Percentiles rank a stretch among this genome's conserved stretches.
phyloP scores from a whole-genome alignment of 2,113 vertebrate species.

The Myocastor coypus region DNA sequence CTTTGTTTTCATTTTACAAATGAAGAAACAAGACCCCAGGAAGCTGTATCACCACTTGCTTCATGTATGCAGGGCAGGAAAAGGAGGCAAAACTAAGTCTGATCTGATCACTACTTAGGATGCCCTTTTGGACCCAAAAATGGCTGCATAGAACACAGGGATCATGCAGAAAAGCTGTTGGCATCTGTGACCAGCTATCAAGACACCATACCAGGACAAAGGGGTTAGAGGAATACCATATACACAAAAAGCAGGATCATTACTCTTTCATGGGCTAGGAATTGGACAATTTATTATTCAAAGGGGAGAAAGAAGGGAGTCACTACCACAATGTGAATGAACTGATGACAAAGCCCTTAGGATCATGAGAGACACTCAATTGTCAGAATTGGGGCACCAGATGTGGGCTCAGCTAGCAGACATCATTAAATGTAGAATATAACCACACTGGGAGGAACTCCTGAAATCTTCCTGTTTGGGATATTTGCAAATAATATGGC shows the following conservation, averaged over 20 bases:
- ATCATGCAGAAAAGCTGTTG: background rate
- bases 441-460: background rate
- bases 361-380: background rate
- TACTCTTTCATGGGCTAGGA: background rate
- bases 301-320: background rate
- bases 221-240: background rate
- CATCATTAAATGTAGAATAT: background rate
- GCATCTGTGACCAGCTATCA: background rate
- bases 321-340: background rate
- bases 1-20: background rate
- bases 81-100: background rate
- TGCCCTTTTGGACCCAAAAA: background rate
- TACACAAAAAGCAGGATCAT: background rate
- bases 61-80: background rate
- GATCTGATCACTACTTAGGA: background rate
- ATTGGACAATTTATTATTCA: no score
- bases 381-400: background rate
- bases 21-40: slow-evolving; percentile 17
- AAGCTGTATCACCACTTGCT: background rate
- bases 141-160: background rate
- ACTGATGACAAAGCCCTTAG: background rate
- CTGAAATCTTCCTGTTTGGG: background rate
- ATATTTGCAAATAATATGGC: background rate
- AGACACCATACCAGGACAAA: background rate
- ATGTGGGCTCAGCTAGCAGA: background rate